Conservation (phyloP, 2,113 vertebrate genomes). For the Eurypyga helias region DNA sequence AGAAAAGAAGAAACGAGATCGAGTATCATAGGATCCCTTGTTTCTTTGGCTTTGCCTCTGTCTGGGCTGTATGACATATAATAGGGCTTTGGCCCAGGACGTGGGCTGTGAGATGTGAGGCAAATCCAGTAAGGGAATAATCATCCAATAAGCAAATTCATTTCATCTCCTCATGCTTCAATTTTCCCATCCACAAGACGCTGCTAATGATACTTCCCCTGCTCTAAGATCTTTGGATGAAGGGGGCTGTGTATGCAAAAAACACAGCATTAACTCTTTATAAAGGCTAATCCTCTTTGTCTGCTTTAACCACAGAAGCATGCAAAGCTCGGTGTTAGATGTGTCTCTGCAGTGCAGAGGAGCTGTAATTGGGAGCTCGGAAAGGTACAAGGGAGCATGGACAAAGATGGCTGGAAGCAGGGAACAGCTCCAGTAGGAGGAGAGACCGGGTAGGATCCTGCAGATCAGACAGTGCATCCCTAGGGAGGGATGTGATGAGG, state of each 20-base stretch:
- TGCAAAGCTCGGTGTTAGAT: constrained; percentile 18
- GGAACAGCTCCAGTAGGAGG: background rate
- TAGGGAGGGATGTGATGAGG: background rate
- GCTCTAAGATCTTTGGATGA: constrained; percentile 48
- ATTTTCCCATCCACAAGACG: constrained; percentile 48
- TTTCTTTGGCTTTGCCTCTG: constrained; percentile 28
- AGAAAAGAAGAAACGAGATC: constrained; percentile 32
- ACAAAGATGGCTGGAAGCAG: background rate
- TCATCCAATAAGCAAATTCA: constrained; percentile 58
- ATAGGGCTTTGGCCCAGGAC: constrained; percentile 48
- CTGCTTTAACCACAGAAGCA: constrained; percentile 33
- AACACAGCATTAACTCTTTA: constrained; percentile 48
- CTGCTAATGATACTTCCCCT: constrained; percentile 47
- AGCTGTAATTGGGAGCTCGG: background rate
- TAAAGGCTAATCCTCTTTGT: constrained; percentile 64
- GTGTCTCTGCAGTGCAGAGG: constrained; percentile 20
- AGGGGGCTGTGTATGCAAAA: constrained; percentile 17
- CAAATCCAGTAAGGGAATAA: constrained; percentile 27
- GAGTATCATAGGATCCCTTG: constrained; percentile 22
- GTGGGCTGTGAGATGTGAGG: constrained; percentile 45
- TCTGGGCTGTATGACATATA: background rate
- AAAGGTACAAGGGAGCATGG: background rate
- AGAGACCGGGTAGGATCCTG: background rate
- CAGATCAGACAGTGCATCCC: background rate
- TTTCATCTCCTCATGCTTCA: constrained; percentile 67